phyloP scores from a whole-genome alignment of 2,888 invertebrate species.

The Sarcophaga subvicina region DNA sequence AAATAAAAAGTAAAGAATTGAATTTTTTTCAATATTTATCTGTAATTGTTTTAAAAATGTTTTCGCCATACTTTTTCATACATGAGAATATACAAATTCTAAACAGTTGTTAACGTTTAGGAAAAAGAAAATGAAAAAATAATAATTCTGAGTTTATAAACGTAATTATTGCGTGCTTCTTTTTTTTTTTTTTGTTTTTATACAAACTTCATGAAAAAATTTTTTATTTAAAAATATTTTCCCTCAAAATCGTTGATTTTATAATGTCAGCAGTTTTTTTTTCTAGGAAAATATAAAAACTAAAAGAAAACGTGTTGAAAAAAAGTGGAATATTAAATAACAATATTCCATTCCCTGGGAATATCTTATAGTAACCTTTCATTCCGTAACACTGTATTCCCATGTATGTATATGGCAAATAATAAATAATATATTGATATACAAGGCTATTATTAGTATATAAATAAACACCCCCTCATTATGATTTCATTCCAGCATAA shows the following conservation, averaged over 20 bases:
- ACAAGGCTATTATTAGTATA: constrained; percentile 3
- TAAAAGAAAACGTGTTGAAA: no score
- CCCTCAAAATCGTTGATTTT: constrained; percentile 67
- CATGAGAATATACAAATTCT: constrained; percentile 54
- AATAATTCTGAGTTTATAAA: constrained; percentile 4
- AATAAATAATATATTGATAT: no score
- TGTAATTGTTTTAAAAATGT: constrained; percentile 21
- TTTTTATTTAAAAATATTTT: constrained; percentile 45
- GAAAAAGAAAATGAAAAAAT: neutral
- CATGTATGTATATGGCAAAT: no score
- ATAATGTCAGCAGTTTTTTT: constrained; percentile 60
- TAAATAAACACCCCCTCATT: constrained; percentile 36
- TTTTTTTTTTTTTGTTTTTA: no score
- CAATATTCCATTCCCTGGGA: no score
- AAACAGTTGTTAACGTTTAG: constrained; percentile 51
- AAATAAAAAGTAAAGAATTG: constrained; percentile 6
- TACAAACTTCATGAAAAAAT: neutral
- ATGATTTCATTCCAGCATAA: neutral
- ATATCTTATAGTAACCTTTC: no score
- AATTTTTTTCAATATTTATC: constrained; percentile 8
- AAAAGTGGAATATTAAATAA: no score
- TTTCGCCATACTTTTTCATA: neutral
- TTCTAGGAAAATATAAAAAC: neutral
- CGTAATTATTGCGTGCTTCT: constrained; percentile 44
- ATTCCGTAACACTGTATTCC: no score